Conservation (phyloP, 1,140 invertebrate species). For the Scaptodrosophila lebanonensis region DNA sequence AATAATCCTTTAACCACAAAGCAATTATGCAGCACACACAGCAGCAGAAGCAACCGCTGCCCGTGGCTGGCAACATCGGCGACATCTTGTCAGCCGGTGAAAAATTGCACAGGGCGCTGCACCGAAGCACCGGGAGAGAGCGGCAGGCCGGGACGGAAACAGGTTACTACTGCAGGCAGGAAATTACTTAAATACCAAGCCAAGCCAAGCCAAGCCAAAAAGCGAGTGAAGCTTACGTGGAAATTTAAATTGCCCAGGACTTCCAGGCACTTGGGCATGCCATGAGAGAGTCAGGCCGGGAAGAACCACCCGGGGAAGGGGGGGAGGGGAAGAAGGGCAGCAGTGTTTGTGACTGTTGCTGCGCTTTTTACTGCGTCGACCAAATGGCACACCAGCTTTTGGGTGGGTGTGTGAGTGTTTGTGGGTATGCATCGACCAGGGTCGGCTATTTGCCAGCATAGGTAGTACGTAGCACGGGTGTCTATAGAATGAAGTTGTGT, state of each 20-base stretch:
- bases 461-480: too few species aligned
- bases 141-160: slow-evolving; percentile 7
- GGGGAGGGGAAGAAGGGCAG: background rate
- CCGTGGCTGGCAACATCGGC: slow-evolving; percentile 23
- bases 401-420: too few species aligned
- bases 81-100: slow-evolving; percentile 66
- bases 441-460: too few species aligned
- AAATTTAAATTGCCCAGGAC: slow-evolving; percentile 46
- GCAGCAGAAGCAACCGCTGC: slow-evolving; percentile 13
- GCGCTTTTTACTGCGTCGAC: background rate
- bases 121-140: slow-evolving; percentile 4
- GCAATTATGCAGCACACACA: slow-evolving; percentile 63
- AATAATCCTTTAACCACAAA: slow-evolving; percentile 68
- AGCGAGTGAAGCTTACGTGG: slow-evolving; percentile 15
- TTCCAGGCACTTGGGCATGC: background rate
- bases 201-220: slow-evolving; percentile 49
- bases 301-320: too few species aligned
- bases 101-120: slow-evolving; percentile 49
- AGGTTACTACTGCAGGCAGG: slow-evolving; percentile 54
- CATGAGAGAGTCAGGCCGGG: background rate
- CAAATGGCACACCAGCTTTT: too few species aligned
- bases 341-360: background rate
- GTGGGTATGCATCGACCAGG: too few species aligned
- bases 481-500: too few species aligned
- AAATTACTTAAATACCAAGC: slow-evolving; percentile 60